phyloP scores from a whole-genome alignment of 2,888 invertebrate genomes.

The Brassicogethes aeneus region DNA sequence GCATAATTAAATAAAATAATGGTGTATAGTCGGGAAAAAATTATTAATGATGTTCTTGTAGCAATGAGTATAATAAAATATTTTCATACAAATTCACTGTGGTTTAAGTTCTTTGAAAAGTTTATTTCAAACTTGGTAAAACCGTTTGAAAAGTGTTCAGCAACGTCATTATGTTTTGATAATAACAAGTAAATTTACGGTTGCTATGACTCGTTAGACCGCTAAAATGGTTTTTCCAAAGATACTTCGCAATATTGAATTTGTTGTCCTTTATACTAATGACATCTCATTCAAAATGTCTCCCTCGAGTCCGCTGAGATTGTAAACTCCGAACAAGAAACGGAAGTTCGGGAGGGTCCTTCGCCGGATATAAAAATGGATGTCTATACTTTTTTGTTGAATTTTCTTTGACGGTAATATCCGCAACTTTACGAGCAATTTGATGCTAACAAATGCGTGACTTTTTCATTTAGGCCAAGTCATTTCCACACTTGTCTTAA shows the following conservation, averaged over 20 bases:
- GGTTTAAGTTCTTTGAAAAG: too few species aligned
- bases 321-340: neutral
- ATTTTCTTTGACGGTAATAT: constrained; percentile 7
- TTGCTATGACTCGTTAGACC: too few species aligned
- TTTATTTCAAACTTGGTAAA: too few species aligned
- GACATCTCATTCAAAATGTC: constrained; percentile 8
- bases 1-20: too few species aligned
- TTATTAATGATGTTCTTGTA: too few species aligned
- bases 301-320: constrained; percentile 1
- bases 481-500: neutral
- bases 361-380: neutral
- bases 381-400: neutral
- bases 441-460: constrained; percentile 5
- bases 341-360: neutral
- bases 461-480: neutral
- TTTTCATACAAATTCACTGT: too few species aligned
- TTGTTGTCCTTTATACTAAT: constrained; percentile 4
- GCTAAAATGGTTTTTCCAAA: neutral
- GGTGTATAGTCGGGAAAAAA: too few species aligned
- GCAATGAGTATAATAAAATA: too few species aligned
- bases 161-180: too few species aligned
- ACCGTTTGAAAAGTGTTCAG: too few species aligned
- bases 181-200: too few species aligned
- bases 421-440: constrained; percentile 8
- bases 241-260: neutral